Evolutionary conservation across 2,888 invertebrate species (phyloP).

Genomic region (Tineola bisselliella): DNA sequence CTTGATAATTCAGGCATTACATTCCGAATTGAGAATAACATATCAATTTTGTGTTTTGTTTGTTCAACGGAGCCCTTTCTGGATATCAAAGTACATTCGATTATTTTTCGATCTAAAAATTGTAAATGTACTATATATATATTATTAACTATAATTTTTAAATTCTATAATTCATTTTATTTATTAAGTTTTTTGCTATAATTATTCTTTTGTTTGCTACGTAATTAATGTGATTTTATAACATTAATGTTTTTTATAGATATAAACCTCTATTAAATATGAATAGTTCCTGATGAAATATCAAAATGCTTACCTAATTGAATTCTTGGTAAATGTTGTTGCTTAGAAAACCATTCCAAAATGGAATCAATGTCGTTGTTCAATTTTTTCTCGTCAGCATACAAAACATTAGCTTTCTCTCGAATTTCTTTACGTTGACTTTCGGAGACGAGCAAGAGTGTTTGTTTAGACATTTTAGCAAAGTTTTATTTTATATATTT

Average conservation of each 20-base stretch:
- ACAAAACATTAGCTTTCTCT: neutral
- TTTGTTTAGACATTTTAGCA: neutral
- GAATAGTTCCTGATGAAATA: too few relatives aligned
- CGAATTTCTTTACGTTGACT: neutral
- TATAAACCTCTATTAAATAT: too few relatives aligned
- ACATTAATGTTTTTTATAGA: too few relatives aligned
- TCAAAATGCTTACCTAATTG: constrained; percentile 8
- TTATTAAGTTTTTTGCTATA: too few relatives aligned
- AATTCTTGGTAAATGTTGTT: constrained; percentile 11
- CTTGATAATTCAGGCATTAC: constrained; percentile 14
- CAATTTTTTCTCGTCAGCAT: neutral
- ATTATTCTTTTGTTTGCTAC: too few relatives aligned
- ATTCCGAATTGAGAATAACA: constrained; percentile 13
- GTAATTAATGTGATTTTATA: too few relatives aligned
- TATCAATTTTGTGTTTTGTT: constrained; percentile 16
- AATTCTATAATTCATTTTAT: too few relatives aligned
- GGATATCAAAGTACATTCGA: constrained; percentile 14
- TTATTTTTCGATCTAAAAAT: neutral
- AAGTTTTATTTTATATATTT: neutral
- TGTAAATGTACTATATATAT: too few relatives aligned
- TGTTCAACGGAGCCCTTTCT: constrained; percentile 18
- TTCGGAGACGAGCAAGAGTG: neutral
- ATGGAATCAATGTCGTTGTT: constrained; percentile 7
- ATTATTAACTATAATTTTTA: too few relatives aligned
- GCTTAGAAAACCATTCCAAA: constrained; percentile 13